Percentiles rank a stretch among this genome's conserved stretches.
Conservation (phyloP, 1,140 invertebrate species). For the Cotesia vestalis region DNA sequence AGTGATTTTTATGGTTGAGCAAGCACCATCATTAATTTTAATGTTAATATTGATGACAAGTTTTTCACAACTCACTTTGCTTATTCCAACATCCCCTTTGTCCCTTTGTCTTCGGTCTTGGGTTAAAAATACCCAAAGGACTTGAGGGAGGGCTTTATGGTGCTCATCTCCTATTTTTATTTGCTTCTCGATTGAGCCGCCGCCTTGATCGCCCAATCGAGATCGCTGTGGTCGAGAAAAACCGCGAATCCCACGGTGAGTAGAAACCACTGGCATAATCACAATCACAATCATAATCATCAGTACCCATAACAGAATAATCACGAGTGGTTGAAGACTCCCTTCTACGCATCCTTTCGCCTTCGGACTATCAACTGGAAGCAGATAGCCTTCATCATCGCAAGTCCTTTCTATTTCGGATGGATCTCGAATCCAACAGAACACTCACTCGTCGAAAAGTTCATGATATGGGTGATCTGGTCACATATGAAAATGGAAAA, state of each 20-base stretch:
- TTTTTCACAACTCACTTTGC: no score
- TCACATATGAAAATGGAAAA: no score
- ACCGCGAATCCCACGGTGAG: conserved; percentile 40
- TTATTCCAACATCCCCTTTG: no score
- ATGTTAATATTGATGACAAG: no score
- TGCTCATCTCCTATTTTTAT: not conserved
- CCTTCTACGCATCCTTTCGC: conserved; percentile 8
- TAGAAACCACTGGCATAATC: conserved; percentile 22
- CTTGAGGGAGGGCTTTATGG: conserved; percentile 7
- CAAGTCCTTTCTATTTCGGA: conserved; percentile 38
- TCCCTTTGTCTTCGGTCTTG: no score
- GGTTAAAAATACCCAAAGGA: no score
- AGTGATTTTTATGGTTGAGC: no score
- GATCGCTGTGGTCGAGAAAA: conserved; percentile 21
- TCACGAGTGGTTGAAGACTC: conserved; percentile 9
- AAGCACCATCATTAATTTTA: no score
- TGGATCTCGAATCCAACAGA: not conserved
- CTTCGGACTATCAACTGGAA: not conserved
- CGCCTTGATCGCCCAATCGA: conserved; percentile 25
- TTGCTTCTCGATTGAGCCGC: conserved; percentile 13
- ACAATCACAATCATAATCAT: conserved; percentile 25
- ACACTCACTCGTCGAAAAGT: no score
- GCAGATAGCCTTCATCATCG: conserved; percentile 53
- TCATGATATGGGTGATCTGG: no score
- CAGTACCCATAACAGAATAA: no score